Evolutionary conservation across 2,113 vertebrate genomes (phyloP), one percentile per base, ranked within the genome.

Genomic region (Pygoscelis antarcticus): DNA sequence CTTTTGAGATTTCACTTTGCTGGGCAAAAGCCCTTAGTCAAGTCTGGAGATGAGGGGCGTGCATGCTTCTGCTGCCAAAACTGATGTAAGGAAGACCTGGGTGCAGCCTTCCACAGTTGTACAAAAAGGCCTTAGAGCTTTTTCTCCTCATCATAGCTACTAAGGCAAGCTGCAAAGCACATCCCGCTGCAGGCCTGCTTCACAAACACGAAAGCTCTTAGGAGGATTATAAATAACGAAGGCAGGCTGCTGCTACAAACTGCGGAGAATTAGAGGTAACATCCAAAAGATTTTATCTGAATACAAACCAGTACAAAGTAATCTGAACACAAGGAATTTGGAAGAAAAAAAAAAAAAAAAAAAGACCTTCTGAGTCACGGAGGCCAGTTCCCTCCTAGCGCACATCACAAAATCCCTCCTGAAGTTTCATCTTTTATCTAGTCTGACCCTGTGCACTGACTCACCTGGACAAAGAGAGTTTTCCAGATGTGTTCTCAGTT

Each of bases 71-170:
- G 42, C 47, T 65, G 52, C 55, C 80, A 74, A 78, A 88, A 74
- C 3, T 0, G 0, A 54, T 2, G 3, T 23, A 79, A 76, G 44
- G 44, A 83, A 65, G 34, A 65, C 25, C 27, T 29, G 30, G 51
- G 22, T n/a, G 34, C 6, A 62, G 55, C 54, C n/a, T 54, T 66
- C 29, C 69, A 62, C 55, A 42, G 55, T 1, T 74, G 38, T 66
- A 57, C 27, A 74, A 64, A 72, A 69, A 27, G 49, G 51, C 83
- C 47, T 57, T 18, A 30, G 71, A 88, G 54, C 26, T 83, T 79
- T 27, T 78, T 38, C 30, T 21, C 44, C 51, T 86, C 70, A 20
- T 16, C 54, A 27, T 0, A 66, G 36, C 74, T 64, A 82, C 40
- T 9, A 13, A 91, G 61, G 47, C 29, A 79, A 87, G 40, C 42